These are phyloP conservation scores for Pyrgilauda ruficollis DNA, from an alignment of 2,113 vertebrate species.

Conservation along the genomic window DNA sequence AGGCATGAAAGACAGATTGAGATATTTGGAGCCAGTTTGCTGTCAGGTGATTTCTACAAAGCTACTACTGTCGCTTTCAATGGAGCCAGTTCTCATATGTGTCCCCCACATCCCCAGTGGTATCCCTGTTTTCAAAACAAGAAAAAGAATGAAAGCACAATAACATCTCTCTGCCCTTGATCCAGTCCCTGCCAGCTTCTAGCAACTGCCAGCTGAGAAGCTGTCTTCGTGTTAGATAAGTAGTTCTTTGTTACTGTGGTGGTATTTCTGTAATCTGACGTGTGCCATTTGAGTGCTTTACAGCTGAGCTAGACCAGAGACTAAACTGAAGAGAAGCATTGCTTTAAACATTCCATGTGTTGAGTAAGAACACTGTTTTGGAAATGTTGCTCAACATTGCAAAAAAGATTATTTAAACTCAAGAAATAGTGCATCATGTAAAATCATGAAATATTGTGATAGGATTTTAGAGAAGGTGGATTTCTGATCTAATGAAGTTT, in stretches of 20 bases:
- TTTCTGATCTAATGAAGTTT: background rate
- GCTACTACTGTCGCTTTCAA: background rate
- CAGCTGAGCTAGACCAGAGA: background rate
- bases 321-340: background rate
- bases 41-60: background rate
- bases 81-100: background rate
- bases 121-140: background rate
- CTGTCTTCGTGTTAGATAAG: background rate
- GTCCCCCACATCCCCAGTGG: background rate
- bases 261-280: background rate
- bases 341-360: background rate
- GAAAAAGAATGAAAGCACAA: background rate
- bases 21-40: background rate
- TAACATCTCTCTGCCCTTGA: background rate
- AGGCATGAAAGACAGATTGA: background rate
- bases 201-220: constrained; percentile 6
- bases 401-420: background rate
- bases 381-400: background rate
- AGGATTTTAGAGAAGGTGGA: background rate
- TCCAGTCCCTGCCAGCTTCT: background rate
- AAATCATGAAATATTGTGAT: background rate
- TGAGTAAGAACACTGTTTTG: background rate
- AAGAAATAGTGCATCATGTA: background rate
- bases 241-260: background rate
- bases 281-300: background rate